Evolutionary conservation across 1,140 invertebrate species (phyloP), one percentile per base, ranked within the genome.

Genomic region (Hormaphis cornu): DNA sequence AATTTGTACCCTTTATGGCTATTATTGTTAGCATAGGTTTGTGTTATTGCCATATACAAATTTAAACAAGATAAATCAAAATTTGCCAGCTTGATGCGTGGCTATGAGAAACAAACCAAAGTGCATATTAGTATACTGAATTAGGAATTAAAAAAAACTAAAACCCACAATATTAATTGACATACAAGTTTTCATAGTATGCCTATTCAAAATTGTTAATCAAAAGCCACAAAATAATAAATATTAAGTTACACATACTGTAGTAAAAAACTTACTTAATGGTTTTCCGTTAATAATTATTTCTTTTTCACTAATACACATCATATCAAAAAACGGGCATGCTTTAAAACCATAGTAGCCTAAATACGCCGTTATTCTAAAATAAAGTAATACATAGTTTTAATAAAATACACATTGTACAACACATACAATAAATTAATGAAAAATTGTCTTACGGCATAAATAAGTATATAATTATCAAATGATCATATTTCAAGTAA

Each of bases 251-350:
- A 6, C 4, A 33, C 30, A 24, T 40, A 33, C n/a, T n/a, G 33
- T 44, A 26, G 24, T 33, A 3, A 66, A 18, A 20, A 35, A 35
- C 61, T 26, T 66, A 50, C 61, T 66, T 22, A 48, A 66, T 30
- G 44, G 28, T 66, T 66, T 66, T 22, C 61, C 61, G 35, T 66
- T 66, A 5, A 66, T 46, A 33, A 66, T 48, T 22, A 66, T 66
- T 66, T 66, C 61, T 20, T 66, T 66, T 66, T 66, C 61, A 37
- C 61, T 66, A 4, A 66, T 46, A 66, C 61, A 66, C 44, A 48
- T 48, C 61, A 66, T 66, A 22, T 66, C 61, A 1, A 66, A 66
- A 66, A 66, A 48, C 33, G 61, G 61, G 10, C 61, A 66, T 22
- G 61, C 61, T 50, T 66, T 66, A 24, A 66, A 66, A 33, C 61